Conservation (phyloP, 2,113 vertebrate species). For the Tachysurus vachellii region DNA sequence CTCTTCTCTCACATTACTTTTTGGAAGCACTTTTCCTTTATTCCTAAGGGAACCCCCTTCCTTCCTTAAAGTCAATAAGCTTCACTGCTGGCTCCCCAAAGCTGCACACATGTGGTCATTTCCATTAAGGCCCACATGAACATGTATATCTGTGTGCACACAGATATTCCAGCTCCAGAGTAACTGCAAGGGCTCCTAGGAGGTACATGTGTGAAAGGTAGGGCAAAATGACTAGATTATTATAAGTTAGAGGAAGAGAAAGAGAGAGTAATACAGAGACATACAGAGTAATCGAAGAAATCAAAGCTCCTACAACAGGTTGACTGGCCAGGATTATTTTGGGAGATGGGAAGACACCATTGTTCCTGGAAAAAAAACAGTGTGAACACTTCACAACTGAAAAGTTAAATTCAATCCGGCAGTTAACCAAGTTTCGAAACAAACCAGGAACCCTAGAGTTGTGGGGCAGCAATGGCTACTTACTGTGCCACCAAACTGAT, state of each 20-base stretch:
- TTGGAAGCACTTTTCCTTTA: conserved; percentile 3
- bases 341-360: no score
- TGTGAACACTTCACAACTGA: no score
- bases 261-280: background rate
- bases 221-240: background rate
- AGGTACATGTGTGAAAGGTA: conserved; percentile 50
- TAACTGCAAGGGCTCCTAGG: conserved; percentile 41
- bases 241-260: background rate
- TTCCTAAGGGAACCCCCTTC: conserved; percentile 56
- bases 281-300: background rate
- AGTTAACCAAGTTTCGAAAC: no score
- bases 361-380: no score
- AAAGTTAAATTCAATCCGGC: no score
- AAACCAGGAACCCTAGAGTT: no score
- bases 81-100: conserved; percentile 22
- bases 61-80: conserved; percentile 58
- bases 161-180: background rate
- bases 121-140: conserved; percentile 31
- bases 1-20: conserved; percentile 19
- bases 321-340: no score
- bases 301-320: no score
- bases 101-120: conserved; percentile 29
- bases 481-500: no score
- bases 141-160: background rate
- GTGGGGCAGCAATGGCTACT: no score